phyloP scores from a whole-genome alignment of 1,140 invertebrate species.

The Rhynchophorus ferrugineus region DNA sequence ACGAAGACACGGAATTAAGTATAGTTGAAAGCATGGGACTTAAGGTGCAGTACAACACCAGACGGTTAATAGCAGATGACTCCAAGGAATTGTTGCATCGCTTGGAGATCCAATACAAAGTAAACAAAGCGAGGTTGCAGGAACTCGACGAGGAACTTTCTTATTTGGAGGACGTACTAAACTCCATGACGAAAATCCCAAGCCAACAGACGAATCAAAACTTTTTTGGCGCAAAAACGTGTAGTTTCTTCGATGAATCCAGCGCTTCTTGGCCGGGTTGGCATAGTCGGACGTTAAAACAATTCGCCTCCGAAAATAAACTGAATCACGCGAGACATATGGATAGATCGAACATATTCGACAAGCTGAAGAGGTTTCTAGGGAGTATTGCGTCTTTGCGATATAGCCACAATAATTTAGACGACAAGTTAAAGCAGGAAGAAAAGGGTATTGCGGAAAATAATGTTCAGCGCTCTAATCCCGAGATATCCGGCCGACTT shows the following conservation, averaged over 20 bases:
- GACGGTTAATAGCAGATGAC: slow-evolving; percentile 65
- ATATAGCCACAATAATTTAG: slow-evolving; percentile 5
- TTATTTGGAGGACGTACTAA: slow-evolving; percentile 51
- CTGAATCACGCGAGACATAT: slow-evolving; percentile 10
- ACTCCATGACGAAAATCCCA: too few relatives aligned
- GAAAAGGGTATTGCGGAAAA: neutral
- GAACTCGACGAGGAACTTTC: slow-evolving; percentile 73
- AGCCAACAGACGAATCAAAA: too few relatives aligned
- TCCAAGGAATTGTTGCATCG: slow-evolving; percentile 72
- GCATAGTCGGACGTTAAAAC: slow-evolving; percentile 2
- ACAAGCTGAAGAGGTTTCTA: slow-evolving; percentile 20
- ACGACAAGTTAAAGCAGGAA: neutral
- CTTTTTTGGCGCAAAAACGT: too few relatives aligned
- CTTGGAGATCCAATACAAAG: slow-evolving; percentile 84
- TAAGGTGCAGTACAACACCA: slow-evolving; percentile 80
- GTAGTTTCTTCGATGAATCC: too few relatives aligned
- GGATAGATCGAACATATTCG: slow-evolving; percentile 12
- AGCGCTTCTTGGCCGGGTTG: slow-evolving; percentile 39
- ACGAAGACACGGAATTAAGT: slow-evolving; percentile 58
- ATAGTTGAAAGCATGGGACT: slow-evolving; percentile 81
- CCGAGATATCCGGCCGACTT: slow-evolving; percentile 7
- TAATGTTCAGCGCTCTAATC: slow-evolving; percentile 4
- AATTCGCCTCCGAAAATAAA: slow-evolving; percentile 24
- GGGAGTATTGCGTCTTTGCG: slow-evolving; percentile 18
- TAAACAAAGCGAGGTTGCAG: slow-evolving; percentile 75